Evolutionary conservation across 2,888 invertebrate genomes (phyloP), one percentile per base, ranked within the genome.

Genomic region (Eupithecia pulchellata): DNA sequence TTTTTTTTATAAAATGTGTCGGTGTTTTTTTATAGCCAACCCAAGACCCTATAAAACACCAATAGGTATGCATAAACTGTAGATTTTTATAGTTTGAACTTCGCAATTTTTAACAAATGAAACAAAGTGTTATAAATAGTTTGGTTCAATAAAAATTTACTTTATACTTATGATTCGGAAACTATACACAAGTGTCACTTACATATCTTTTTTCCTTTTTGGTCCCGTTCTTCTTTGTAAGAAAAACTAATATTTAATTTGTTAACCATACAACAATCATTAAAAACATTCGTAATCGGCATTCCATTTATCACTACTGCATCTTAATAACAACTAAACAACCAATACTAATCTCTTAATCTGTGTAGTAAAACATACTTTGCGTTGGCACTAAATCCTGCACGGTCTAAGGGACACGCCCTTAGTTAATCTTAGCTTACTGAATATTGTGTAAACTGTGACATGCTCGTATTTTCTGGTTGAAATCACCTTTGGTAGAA

Each of bases 301-400:
- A 68, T 73, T 78, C 73, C 73, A 74, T 68, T 67, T 63, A 69
- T 71, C 68, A 39, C 36, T 39, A 39, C 52, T 52, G 42, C 73
- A 70, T 73, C 73, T 69, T 52, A 68, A 73, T 73, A 64, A 61
- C 1, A 4, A 29, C 20, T 0, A 29, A 32, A 9, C 61, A 65
- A 34, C 14, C 67, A 4, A 65, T 62, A 64, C 30, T 20, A 13
- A 36, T 13, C 63, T 42, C 20, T 69, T 14, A 29, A 13, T 9
- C 13, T 4, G 9, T 1, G 1, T 0, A 32, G 14, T 60, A 66
- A 66, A 64, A 64, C 20, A 11, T 27, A 60, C 39, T 55, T 60
- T 66, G 13, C 47, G 39, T 36, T 34, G 39, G 6, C 66, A 27
- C 4, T 52, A 25, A 25, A 52, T 25, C 25, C 52, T 52, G 52